Evolutionary conservation across 2,888 invertebrate genomes (phyloP).

Genomic region (Theodoxus fluviatilis): DNA sequence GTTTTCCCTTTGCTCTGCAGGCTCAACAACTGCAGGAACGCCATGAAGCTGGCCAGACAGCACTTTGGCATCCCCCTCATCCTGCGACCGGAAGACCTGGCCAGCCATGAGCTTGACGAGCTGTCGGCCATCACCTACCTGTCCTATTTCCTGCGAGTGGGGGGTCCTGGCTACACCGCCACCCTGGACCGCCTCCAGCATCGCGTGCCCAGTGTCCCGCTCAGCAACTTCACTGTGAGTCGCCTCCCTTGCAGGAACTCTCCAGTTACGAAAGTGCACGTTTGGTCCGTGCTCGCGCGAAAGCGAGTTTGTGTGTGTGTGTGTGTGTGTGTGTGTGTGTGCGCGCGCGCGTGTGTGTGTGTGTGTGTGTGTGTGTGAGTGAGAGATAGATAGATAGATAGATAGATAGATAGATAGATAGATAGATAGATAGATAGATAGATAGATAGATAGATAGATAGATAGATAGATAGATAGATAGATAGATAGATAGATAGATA

Average conservation of each 20-base stretch:
- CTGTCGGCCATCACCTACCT: conserved; percentile 97
- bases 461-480: too few species aligned
- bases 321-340: neutral
- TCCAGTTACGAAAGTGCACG: neutral
- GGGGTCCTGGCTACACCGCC: conserved; percentile 87
- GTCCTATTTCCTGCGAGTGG: conserved; percentile 97
- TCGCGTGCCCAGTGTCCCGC: conserved; percentile 75
- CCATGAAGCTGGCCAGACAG: conserved; percentile 90
- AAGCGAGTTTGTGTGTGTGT: neutral
- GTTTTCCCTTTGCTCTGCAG: conserved; percentile 68
- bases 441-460: too few species aligned
- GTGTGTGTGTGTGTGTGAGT: neutral
- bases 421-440: too few species aligned
- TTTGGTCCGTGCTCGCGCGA: neutral
- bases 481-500: too few species aligned
- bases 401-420: too few species aligned
- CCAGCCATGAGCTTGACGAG: conserved; percentile 94
- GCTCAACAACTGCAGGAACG: conserved; percentile 88
- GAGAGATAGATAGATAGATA: too few species aligned
- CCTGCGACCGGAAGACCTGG: conserved; percentile 92
- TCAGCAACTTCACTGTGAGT: conserved; percentile 90
- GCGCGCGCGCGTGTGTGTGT: neutral
- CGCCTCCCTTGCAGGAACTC: neutral
- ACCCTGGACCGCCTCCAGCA: conserved; percentile 88
- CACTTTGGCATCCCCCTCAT: conserved; percentile 94